These are phyloP conservation scores for Leptinotarsa defecta DNA, from an alignment of 1,140 invertebrate species.

Conservation along the genomic window DNA sequence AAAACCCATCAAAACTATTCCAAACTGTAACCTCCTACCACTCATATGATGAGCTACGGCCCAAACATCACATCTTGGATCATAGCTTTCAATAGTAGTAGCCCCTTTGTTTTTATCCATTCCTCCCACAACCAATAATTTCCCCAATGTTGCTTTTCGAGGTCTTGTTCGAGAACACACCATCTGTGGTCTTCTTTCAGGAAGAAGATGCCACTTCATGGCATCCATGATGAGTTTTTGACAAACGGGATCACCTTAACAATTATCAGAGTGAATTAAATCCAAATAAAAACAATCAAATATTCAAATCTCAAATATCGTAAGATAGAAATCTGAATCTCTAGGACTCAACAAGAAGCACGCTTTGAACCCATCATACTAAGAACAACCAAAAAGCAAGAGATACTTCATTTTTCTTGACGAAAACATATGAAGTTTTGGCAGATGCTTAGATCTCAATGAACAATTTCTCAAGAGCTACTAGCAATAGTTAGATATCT, in stretches of 20 bases:
- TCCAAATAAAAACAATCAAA: no score
- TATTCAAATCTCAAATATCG: no score
- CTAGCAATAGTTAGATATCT: no score
- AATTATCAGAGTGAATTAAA: no score
- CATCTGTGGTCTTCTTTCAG: constrained; percentile 78
- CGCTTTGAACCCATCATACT: no score
- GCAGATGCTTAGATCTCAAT: no score
- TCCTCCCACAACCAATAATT: constrained; percentile 85
- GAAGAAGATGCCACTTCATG: constrained; percentile 88
- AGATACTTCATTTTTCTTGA: no score
- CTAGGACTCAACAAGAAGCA: no score
- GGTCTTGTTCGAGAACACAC: constrained; percentile 81
- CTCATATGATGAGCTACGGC: constrained; percentile 77
- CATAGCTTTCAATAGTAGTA: constrained; percentile 88
- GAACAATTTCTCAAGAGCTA: no score
- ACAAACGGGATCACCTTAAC: constrained; percentile 62
- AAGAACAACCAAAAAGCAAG: no score
- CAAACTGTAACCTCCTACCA: constrained; percentile 83
- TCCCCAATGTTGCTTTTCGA: constrained; percentile 87
- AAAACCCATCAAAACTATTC: constrained; percentile 83
- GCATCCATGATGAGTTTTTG: constrained; percentile 92
- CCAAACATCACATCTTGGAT: constrained; percentile 84
- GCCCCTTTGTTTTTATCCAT: constrained; percentile 90
- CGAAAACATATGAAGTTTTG: no score
- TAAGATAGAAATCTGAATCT: no score